phyloP scores from a whole-genome alignment of 2,113 vertebrate species.

The Centropus unirufus region DNA sequence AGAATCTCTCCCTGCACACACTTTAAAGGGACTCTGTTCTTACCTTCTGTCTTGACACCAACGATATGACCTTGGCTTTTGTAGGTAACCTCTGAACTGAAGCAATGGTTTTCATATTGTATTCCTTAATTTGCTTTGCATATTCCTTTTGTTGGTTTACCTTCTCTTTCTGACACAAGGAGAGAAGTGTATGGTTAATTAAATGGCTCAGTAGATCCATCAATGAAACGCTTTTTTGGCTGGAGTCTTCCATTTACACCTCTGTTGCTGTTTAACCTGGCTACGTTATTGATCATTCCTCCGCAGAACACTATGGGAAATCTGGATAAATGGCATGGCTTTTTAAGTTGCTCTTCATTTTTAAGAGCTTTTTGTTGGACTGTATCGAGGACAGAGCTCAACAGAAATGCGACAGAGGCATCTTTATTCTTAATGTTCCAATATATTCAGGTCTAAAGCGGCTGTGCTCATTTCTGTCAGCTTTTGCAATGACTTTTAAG shows the following conservation, averaged over 20 bases:
- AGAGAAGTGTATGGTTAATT: neutral
- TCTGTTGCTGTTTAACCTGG: neutral
- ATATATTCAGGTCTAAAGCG: neutral
- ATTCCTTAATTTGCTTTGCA: conserved; percentile 82
- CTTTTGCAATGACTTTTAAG: neutral
- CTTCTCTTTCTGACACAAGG: conserved; percentile 83
- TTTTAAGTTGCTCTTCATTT: neutral
- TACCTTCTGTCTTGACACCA: conserved; percentile 72
- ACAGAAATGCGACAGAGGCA: neutral
- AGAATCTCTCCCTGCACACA: neutral
- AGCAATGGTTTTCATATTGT: conserved; percentile 81
- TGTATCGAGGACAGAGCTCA: neutral
- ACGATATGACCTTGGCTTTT: conserved; percentile 49
- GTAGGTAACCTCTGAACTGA: conserved; percentile 60
- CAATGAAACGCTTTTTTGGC: neutral
- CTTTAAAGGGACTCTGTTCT: neutral
- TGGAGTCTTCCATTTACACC: neutral
- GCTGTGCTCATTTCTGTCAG: neutral
- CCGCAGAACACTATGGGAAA: neutral
- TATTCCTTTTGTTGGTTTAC: conserved; percentile 87
- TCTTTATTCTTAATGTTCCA: neutral
- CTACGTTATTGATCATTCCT: neutral
- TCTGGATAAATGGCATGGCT: neutral
- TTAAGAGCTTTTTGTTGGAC: neutral
- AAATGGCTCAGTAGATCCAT: neutral